Evolutionary conservation across 2,888 invertebrate genomes (phyloP).

Genomic region (Matsumyia berberina): DNA sequence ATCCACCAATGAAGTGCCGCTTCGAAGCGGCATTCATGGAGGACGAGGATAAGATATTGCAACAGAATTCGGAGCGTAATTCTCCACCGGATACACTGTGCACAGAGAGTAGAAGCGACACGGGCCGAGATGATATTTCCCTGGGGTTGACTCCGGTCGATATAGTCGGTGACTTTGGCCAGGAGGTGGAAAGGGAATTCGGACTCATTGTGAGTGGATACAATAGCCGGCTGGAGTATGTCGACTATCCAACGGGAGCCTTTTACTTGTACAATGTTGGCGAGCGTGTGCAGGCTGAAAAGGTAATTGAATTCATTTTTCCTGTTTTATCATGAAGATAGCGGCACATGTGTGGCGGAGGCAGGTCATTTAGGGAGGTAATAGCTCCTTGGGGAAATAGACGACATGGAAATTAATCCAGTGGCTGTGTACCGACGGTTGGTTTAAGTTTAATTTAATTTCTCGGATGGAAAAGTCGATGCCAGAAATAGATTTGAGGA

Average conservation of each 20-base stretch:
- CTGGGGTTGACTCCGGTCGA: slow-evolving; percentile 81
- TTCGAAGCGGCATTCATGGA: slow-evolving; percentile 50
- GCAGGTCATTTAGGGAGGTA: neutral
- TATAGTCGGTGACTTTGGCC: slow-evolving; percentile 83
- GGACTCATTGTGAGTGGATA: slow-evolving; percentile 82
- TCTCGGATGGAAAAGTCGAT: no score
- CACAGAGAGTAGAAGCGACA: slow-evolving; percentile 59
- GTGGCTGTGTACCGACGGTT: no score
- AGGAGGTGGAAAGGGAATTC: slow-evolving; percentile 82
- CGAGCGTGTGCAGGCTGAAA: slow-evolving; percentile 59
- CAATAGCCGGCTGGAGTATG: slow-evolving; percentile 77
- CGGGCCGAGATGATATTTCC: slow-evolving; percentile 78
- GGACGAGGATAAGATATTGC: slow-evolving; percentile 50
- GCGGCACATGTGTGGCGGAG: neutral
- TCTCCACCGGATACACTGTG: slow-evolving; percentile 67
- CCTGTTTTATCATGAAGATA: neutral
- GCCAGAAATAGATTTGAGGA: no score
- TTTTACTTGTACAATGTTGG: slow-evolving; percentile 70
- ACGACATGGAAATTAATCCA: neutral
- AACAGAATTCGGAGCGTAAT: slow-evolving; percentile 55
- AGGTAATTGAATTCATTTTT: slow-evolving; percentile 60
- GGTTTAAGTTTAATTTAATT: no score
- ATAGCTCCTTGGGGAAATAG: slow-evolving; percentile 1
- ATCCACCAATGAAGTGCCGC: slow-evolving; percentile 69
- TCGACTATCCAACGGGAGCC: slow-evolving; percentile 61